phyloP scores from a whole-genome alignment of 2,797 vertebrate species.

The Macrochelys suwanniensis region DNA sequence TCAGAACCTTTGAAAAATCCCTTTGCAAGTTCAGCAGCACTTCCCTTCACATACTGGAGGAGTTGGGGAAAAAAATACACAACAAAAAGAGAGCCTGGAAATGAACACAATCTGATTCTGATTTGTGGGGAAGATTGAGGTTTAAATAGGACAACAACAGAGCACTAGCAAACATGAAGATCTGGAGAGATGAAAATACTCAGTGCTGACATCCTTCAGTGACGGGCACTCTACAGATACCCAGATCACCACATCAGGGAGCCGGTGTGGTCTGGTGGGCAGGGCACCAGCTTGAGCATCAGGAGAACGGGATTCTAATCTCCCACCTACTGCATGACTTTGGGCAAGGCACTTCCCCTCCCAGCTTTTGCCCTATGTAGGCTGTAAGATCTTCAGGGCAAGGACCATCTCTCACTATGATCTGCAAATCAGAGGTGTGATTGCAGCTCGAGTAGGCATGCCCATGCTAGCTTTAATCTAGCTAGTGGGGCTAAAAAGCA shows the following conservation, averaged over 20 bases:
- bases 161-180: background rate
- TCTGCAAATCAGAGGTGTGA: background rate
- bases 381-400: background rate
- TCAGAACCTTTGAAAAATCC: background rate
- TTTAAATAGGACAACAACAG: background rate
- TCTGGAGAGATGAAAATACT: background rate
- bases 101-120: background rate
- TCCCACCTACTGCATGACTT: background rate
- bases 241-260: background rate
- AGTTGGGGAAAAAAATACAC: background rate
- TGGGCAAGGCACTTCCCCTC: background rate
- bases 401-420: background rate
- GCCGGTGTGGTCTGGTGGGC: no score
- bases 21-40: background rate
- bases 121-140: background rate
- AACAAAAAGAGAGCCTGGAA: background rate
- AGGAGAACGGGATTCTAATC: background rate
- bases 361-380: background rate
- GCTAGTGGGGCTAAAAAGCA: background rate
- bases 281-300: background rate
- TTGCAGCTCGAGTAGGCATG: background rate
- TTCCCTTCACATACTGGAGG: background rate
- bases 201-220: background rate
- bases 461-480: background rate
- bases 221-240: background rate